A percentile compares a stretch with the other conserved stretches of the same genome.
These are phyloP conservation scores for Shargacucullia verbasci DNA, from an alignment of 2,888 invertebrate species.

Conservation along the genomic window DNA sequence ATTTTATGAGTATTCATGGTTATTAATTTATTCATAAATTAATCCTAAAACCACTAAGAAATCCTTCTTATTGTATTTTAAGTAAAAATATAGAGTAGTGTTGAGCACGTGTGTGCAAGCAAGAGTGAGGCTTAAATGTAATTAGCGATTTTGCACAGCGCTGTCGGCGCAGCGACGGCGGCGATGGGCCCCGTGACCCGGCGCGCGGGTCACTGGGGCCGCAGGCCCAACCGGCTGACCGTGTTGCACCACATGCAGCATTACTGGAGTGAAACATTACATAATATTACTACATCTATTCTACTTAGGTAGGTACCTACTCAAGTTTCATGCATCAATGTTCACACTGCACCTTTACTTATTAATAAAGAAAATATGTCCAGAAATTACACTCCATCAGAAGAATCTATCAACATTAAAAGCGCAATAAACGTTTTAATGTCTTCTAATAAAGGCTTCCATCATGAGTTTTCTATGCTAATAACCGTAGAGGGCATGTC, in stretches of 20 bases:
- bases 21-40: too few relatives aligned
- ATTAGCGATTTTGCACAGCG: constrained; percentile 85
- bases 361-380: constrained; percentile 3
- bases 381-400: constrained; percentile 16
- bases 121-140: constrained; percentile 69
- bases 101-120: constrained; percentile 59
- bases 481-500: constrained; percentile 9
- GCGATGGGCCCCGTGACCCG: constrained; percentile 68
- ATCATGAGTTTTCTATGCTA: constrained; percentile 29
- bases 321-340: not conserved
- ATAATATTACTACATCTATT: not conserved
- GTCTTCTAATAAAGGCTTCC: constrained; percentile 18
- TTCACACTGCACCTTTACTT: constrained; percentile 1
- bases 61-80: not conserved
- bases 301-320: not conserved
- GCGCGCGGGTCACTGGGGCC: constrained; percentile 65
- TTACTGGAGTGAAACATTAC: constrained; percentile 54
- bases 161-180: constrained; percentile 64
- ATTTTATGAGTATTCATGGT: too few relatives aligned
- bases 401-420: constrained; percentile 16
- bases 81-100: constrained; percentile 52
- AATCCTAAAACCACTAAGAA: too few relatives aligned
- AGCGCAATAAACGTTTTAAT: constrained; percentile 24
- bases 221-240: constrained; percentile 62
- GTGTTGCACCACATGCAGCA: constrained; percentile 66